Base-by-base conservation (phyloP, 2,113 vertebrate species). In the Acanthisitta chloris region DNA sequence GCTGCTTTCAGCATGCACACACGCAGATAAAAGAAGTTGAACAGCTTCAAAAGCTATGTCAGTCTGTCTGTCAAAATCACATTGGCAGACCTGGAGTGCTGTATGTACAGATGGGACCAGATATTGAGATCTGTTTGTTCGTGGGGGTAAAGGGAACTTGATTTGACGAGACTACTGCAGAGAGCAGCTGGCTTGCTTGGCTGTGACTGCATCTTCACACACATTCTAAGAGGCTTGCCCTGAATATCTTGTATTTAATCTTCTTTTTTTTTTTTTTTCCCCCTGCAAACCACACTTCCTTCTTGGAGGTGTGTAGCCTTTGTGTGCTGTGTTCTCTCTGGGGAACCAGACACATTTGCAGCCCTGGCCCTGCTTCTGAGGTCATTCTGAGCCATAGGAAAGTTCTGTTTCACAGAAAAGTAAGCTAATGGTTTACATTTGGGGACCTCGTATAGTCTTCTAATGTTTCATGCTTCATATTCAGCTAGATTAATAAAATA, bases 251-350 rank as follows among this genome's bases (percentile, higher is more conserved):
- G 11, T 36, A 29, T 10, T 10, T 57, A n/a, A n/a, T 23, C 2
- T 7, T 31, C 15, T 16, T 23, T 28, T 40, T 8, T 25, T 28
- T 31, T 29, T 17, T n/a, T 8, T 3, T 7, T 20, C 6, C 2
- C 1, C 5, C 49, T 17, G 4, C 18, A 55, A 59, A 21, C 20
- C 0, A 0, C 23, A 8, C 36, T 81, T 91, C 8, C 29, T 16
- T 46, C 18, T 49, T 58, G 46, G 52, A 65, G 24, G 19, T 23
- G n/a, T 0, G 0, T 20, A 45, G 26, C 40, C 40, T 36, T 76
- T 0, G 0, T 38, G n/a, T 0, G 1, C 42, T 16, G 0, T 26
- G n/a, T 59, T 29, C 51, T 58, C 29, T 55, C 18, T 52, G 43
- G 16, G 43, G 5, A 36, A 36, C 10, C 51, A 20, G 49, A 43